Evolutionary conservation across 2,888 invertebrate species (phyloP).

Genomic region (Silvanus unidentatus): DNA sequence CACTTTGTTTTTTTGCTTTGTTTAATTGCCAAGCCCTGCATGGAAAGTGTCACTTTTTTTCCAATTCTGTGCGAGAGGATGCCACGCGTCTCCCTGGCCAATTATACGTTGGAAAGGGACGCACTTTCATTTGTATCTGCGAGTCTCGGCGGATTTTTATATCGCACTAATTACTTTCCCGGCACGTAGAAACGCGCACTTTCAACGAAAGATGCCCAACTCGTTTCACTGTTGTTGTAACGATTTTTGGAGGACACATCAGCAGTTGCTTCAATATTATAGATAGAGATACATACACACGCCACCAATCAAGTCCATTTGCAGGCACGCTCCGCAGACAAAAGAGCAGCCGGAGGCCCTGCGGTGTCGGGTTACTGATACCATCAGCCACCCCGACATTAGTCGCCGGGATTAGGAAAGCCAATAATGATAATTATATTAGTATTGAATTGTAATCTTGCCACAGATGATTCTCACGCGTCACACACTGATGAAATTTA

Average conservation of each 20-base stretch:
- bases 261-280: too few relatives aligned
- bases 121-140: slow-evolving; percentile 46
- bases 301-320: slow-evolving; percentile 37
- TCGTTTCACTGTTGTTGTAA: background rate
- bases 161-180: slow-evolving; percentile 48
- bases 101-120: slow-evolving; percentile 29
- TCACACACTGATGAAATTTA: slow-evolving; percentile 11
- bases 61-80: slow-evolving; percentile 19
- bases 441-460: slow-evolving; percentile 47
- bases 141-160: slow-evolving; percentile 48
- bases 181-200: slow-evolving; percentile 35
- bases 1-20: slow-evolving; percentile 15
- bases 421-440: slow-evolving; percentile 50
- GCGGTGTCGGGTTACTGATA: slow-evolving; percentile 43
- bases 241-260: too few relatives aligned
- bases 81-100: slow-evolving; percentile 27
- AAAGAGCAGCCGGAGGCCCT: slow-evolving; percentile 34
- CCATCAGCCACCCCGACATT: slow-evolving; percentile 34
- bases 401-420: slow-evolving; percentile 43
- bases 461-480: slow-evolving; percentile 39
- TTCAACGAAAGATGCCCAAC: too few relatives aligned
- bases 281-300: too few relatives aligned
- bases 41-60: slow-evolving; percentile 42
- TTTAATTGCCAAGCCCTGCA: slow-evolving; percentile 43
- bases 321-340: slow-evolving; percentile 37